These are phyloP conservation scores for Lutra lutra DNA, from an alignment of 2,797 vertebrate species.

Conservation along the genomic window DNA sequence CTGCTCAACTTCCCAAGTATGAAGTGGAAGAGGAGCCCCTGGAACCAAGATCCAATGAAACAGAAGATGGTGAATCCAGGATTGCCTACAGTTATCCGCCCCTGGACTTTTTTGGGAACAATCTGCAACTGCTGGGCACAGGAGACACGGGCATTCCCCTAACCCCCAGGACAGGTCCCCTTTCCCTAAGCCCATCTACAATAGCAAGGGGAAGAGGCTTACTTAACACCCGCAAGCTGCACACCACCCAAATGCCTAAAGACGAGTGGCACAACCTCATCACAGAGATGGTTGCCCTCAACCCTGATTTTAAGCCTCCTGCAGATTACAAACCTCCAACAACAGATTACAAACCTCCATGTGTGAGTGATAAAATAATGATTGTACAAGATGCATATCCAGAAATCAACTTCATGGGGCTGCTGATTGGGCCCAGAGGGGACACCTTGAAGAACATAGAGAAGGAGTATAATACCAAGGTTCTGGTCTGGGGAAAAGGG, in stretches of 20 bases:
- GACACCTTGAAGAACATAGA: conserved; percentile 98
- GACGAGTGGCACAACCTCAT: conserved; percentile 97
- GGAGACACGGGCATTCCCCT: conserved; percentile 99
- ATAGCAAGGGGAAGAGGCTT: conserved; percentile 96
- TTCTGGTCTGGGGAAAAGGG: conserved; percentile 97
- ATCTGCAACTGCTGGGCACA: conserved; percentile 90
- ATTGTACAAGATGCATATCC: conserved; percentile 97
- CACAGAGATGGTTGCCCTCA: conserved; percentile 97
- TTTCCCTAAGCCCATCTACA: conserved; percentile 97
- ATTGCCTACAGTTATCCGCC: conserved; percentile 93
- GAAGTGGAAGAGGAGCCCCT: conserved; percentile 93
- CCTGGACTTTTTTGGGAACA: conserved; percentile 94
- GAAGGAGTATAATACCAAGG: conserved; percentile 98
- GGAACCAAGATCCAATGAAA: conserved; percentile 95
- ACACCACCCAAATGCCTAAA: conserved; percentile 96
- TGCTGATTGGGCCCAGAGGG: conserved; percentile 95
- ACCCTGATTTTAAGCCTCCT: conserved; percentile 97
- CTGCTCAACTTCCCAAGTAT: conserved; percentile 82
- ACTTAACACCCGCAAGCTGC: conserved; percentile 96
- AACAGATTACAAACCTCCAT: conserved; percentile 96
- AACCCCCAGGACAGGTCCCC: conserved; percentile 99
- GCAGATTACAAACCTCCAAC: conserved; percentile 97
- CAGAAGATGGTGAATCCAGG: conserved; percentile 96
- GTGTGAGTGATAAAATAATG: conserved; percentile 97
- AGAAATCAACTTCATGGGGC: conserved; percentile 96